phyloP scores from a whole-genome alignment of 1,140 invertebrate species.

The Drosophila oshimai region DNA sequence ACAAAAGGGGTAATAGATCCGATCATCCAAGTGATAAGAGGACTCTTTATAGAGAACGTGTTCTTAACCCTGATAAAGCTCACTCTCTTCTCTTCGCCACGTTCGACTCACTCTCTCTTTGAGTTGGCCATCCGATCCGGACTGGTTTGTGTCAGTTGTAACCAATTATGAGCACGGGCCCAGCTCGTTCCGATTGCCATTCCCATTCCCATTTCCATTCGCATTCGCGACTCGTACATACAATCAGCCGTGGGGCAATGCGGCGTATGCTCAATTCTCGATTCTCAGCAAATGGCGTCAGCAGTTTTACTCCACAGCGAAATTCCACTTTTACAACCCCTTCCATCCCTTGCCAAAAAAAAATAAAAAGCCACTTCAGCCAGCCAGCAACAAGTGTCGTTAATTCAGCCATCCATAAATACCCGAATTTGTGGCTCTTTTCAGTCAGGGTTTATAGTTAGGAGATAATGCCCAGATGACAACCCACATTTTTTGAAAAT shows the following conservation, averaged over 20 bases:
- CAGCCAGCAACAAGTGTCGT: constrained; percentile 4
- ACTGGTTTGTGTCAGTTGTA: constrained; percentile 42
- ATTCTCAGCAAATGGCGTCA: constrained; percentile 28
- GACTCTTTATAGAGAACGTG: neutral
- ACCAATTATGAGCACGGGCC: constrained; percentile 35
- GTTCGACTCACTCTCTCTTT: neutral
- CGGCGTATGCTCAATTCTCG: constrained; percentile 8
- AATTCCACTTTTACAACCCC: constrained; percentile 1
- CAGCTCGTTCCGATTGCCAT: neutral
- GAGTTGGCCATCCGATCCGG: constrained; percentile 35
- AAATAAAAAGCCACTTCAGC: neutral
- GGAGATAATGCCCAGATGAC: neutral
- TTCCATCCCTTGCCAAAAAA: neutral
- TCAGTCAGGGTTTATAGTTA: neutral
- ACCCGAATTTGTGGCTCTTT: neutral
- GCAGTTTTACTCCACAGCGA: neutral
- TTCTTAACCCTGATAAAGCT: constrained; percentile 14
- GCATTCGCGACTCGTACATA: constrained; percentile 20
- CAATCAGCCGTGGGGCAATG: constrained; percentile 5
- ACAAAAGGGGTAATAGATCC: neutral
- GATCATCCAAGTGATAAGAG: constrained; percentile 18
- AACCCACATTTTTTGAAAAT: neutral
- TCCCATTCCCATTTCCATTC: constrained; percentile 4
- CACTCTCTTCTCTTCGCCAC: constrained; percentile 1
- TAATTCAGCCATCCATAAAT: neutral